Evolutionary conservation across 92 coral and sea anemone genomes (phyloP), one percentile per base, ranked within the genome.

Genomic region (Epizoanthus rinbou): DNA sequence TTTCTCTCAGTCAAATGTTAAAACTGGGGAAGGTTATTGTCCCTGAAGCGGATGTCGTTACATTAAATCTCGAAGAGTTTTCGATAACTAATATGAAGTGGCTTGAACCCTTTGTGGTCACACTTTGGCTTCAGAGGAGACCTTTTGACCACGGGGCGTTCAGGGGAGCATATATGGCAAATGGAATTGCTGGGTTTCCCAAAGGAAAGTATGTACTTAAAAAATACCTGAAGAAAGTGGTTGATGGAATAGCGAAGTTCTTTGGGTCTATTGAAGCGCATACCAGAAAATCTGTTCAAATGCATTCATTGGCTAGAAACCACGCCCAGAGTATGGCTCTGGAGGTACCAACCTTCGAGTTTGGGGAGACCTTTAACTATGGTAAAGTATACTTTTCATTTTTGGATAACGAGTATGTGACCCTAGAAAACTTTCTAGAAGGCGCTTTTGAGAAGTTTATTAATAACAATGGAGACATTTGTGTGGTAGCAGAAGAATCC

Each of bases 291-390:
- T 52, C 73, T 23, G 50, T 16, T 56, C 95, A 89, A 65, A 73
- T 89, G 47, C 86, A 89, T 75, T 85, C 93, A 57, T 84, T 92
- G 76, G 93, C 89, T 16, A 37, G 90, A 60, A 86, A 92, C 35
- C 71, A 89, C 69, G 86, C 95, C 45, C 83, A 89, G 65, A 88
- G 58, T 47, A 74, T 92, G 82, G 78, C 84, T 16, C 23, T 67
- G 68, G 86, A 68, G 78, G 74, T 37, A 37, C 86, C 81, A 3
- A 33, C 21, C 52, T 79, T 80, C 13, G 87, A 87, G 59, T 87
- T 79, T 87, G 95, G 91, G 11, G 10, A 85, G 58, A 70, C 71
- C 57, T 87, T 89, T 69, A 73, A 22, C 14, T 92, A 92, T 75
- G 78, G 47, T 24, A 91, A 92, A 79, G 93, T 87, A 11, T 92